Evolutionary conservation across 92 coral and sea anemone genomes (phyloP).

Genomic region (Palythoa grandis): DNA sequence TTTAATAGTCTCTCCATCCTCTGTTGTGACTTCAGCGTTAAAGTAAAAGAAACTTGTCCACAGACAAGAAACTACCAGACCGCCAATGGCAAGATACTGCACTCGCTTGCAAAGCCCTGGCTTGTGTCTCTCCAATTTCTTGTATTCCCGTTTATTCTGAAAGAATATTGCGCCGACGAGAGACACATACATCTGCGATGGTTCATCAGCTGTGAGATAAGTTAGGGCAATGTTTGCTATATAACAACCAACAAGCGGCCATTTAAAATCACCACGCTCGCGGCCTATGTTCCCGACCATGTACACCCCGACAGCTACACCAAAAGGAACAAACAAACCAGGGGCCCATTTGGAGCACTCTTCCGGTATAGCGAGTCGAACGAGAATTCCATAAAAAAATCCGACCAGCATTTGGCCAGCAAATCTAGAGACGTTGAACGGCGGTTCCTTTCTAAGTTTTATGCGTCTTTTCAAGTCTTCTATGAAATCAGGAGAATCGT

Average conservation of each 20-base stretch:
- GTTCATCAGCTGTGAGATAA: conserved; percentile 79
- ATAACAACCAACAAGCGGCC: conserved; percentile 77
- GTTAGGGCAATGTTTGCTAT: conserved; percentile 69
- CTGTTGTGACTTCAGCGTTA: conserved; percentile 95
- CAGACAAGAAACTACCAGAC: conserved; percentile 66
- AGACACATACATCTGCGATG: conserved; percentile 93
- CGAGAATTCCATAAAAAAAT: conserved; percentile 89
- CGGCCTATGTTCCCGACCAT: conserved; percentile 96
- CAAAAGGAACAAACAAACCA: conserved; percentile 81
- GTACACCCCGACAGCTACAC: conserved; percentile 95
- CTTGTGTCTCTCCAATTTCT: conserved; percentile 56
- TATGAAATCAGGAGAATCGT: conserved; percentile 70
- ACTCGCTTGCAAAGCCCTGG: conserved; percentile 81
- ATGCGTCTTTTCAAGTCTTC: conserved; percentile 78
- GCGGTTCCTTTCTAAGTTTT: conserved; percentile 78
- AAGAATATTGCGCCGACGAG: conserved; percentile 84
- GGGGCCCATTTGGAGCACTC: conserved; percentile 75
- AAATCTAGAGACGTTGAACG: conserved; percentile 82
- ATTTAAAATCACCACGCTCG: conserved; percentile 90
- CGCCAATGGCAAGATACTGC: conserved; percentile 79
- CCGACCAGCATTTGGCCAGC: conserved; percentile 99
- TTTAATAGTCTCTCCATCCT: conserved; percentile 97
- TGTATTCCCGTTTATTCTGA: conserved; percentile 77
- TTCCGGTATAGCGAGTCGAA: conserved; percentile 94
- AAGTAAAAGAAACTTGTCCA: conserved; percentile 97